Conservation (phyloP, 2,888 invertebrate genomes). For the Tetragnatha montana region DNA sequence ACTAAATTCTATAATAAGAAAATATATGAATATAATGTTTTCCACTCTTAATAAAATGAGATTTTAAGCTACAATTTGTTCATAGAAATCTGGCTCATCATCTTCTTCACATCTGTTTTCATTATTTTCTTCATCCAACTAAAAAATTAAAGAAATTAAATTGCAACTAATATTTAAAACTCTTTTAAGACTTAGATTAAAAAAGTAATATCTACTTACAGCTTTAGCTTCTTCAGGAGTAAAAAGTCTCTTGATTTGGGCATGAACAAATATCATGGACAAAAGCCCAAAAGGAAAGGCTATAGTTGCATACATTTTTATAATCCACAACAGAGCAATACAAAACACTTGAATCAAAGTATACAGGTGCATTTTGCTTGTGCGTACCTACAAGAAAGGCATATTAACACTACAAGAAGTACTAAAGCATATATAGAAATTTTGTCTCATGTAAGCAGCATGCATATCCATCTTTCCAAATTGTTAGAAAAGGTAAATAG, state of each 20-base stretch:
- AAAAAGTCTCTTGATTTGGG: conserved; percentile 83
- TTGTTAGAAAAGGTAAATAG: too few species aligned
- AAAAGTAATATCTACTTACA: conserved; percentile 79
- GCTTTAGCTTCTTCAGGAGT: conserved; percentile 88
- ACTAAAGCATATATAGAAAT: too few species aligned
- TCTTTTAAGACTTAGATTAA: background rate
- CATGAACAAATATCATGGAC: conserved; percentile 90
- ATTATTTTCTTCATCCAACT: conserved; percentile 89
- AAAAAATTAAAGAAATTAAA: conserved; percentile 73
- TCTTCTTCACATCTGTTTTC: conserved; percentile 80
- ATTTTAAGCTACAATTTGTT: conserved; percentile 82
- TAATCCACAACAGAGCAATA: conserved; percentile 87
- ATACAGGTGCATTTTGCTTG: conserved; percentile 93
- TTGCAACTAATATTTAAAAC: background rate
- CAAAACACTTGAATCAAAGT: conserved; percentile 89
- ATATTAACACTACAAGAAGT: background rate
- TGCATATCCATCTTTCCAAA: too few species aligned
- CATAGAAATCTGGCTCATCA: conserved; percentile 95
- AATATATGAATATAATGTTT: background rate
- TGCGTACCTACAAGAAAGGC: conserved; percentile 82
- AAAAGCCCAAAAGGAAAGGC: conserved; percentile 96
- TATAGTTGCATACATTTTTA: conserved; percentile 91
- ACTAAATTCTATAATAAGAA: background rate
- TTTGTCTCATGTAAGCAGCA: too few species aligned
- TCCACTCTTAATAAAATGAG: conserved; percentile 5